Conservation (phyloP, 1,140 invertebrate genomes). For the Drosophila parabipectinata region DNA sequence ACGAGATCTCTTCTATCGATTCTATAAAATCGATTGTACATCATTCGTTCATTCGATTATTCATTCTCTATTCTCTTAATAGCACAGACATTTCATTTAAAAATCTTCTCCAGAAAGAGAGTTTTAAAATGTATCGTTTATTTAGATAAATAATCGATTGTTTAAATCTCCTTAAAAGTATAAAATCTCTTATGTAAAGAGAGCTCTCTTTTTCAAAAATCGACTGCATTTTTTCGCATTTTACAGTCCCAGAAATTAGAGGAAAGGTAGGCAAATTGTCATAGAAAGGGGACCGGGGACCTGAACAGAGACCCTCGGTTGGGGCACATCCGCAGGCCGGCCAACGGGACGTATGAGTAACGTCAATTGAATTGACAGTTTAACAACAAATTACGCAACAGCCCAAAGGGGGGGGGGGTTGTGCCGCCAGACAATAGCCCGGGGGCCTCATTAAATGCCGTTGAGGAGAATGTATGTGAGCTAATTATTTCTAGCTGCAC, state of each 20-base stretch:
- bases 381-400: slow-evolving; percentile 71
- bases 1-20: too few species aligned
- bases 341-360: slow-evolving; percentile 77
- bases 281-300: slow-evolving; percentile 4
- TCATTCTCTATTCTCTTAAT: too few species aligned
- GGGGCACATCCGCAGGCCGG: slow-evolving; percentile 52
- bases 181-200: slow-evolving; percentile 1
- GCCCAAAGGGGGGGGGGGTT: neutral
- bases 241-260: slow-evolving; percentile 9
- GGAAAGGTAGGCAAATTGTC: slow-evolving; percentile 2
- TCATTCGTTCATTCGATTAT: too few species aligned
- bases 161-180: too few species aligned
- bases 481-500: slow-evolving; percentile 58
- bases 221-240: slow-evolving; percentile 19
- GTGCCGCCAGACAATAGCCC: slow-evolving; percentile 30
- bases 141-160: too few species aligned
- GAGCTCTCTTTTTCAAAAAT: neutral
- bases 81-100: too few species aligned
- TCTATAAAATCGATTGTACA: too few species aligned
- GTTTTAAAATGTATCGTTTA: too few species aligned
- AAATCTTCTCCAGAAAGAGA: too few species aligned
- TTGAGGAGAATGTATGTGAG: slow-evolving; percentile 67
- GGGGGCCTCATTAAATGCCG: slow-evolving; percentile 65
- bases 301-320: neutral
- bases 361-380: slow-evolving; percentile 79